Evolutionary conservation across 2,113 vertebrate genomes (phyloP), one percentile per base, ranked within the genome.

Genomic region (Psilopsiagon aymara): DNA sequence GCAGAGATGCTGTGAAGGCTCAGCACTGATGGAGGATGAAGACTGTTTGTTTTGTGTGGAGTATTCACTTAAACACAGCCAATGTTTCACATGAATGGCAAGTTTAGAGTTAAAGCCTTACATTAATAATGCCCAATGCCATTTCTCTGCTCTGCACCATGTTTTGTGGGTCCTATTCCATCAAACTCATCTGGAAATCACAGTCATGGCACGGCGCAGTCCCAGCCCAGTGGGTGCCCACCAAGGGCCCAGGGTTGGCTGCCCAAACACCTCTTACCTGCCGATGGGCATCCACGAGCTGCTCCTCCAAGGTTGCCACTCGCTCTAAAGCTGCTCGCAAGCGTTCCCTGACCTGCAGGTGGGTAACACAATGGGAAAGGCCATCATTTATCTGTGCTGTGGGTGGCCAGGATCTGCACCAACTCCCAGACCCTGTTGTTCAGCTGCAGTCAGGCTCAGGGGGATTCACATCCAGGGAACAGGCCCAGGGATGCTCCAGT

Each of bases 321-420:
- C 99, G 98, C 97, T 99, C 99, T 70, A 99, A 97, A 29, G 99
- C 98, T 69, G 99, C 99, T 80, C 99, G 98, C 82, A 99, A 97
- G 75, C 99, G 98, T 95, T 99, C 99, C 88, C 99, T 98, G 86
- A 99, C 99, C 99, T 99, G 97, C 69, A 51, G 71, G 52, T 17
- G 74, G 43, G 44, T 13, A 41, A 97, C 29, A 82, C 29, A 80
- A 60, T 0, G 9, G 81, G 46, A 77, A 88, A 68, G 15, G 55
- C 11, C 15, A 17, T 62, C 39, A 33, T 25, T 83, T 28, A 31
- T 16, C 81, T 0, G 0, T 13, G 15, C 28, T 13, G 27, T 73
- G 17, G 29, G 6, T 78, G 37, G 11, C 43, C 41, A 39, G 57
- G 52, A 53, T 13, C 28, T 17, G 62, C 80, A 29, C 33, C 41